Percentiles rank a stretch among this genome's conserved stretches.
Evolutionary conservation across 2,888 invertebrate genomes (phyloP).

Genomic region (Myopa testacea): DNA sequence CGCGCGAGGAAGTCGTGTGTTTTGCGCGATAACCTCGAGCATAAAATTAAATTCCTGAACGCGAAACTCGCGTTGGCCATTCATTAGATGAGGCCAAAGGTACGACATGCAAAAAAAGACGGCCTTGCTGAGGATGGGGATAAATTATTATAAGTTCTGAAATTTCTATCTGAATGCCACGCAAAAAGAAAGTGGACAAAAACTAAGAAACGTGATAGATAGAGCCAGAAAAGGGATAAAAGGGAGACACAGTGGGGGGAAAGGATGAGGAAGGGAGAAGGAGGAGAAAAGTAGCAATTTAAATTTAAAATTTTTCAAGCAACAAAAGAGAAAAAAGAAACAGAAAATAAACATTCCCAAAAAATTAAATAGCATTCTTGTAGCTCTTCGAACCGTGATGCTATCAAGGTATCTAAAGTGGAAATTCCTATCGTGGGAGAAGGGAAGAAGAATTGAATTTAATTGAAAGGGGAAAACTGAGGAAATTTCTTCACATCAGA

Average conservation of each 20-base stretch:
- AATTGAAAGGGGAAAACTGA: no score
- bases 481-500: no score
- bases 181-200: not conserved
- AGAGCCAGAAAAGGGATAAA: not conserved
- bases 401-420: no score
- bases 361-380: not conserved
- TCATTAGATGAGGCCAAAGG: conserved; percentile 22
- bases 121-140: not conserved
- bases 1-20: conserved; percentile 36
- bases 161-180: conserved; percentile 3
- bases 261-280: not conserved
- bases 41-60: conserved; percentile 36
- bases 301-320: not conserved
- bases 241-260: not conserved
- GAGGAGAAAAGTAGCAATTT: no score
- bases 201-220: not conserved
- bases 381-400: no score
- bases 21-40: conserved; percentile 32
- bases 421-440: no score
- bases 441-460: no score
- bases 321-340: not conserved
- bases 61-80: conserved; percentile 30
- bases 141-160: conserved; percentile 1
- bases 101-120: conserved; percentile 14
- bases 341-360: not conserved